Conservation (phyloP, 1,140 invertebrate species). For the Wiebesia pumilae region DNA sequence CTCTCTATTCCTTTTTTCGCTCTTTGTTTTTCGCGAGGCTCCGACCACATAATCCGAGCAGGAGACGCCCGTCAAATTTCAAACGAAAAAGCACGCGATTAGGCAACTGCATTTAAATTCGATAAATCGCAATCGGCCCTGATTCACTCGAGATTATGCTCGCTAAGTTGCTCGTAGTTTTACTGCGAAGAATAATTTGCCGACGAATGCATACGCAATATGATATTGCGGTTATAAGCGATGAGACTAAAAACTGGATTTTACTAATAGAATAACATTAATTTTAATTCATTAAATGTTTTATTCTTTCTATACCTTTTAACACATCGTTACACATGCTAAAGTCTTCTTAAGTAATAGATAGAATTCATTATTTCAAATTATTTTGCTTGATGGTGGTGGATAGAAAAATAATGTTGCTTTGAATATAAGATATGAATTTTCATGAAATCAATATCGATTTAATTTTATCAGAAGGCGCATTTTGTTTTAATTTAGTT, state of each 20-base stretch:
- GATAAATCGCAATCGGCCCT: not conserved
- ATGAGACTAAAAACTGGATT: not conserved
- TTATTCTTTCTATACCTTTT: not conserved
- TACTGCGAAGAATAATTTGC: not conserved
- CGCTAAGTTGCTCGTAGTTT: not conserved
- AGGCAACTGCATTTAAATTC: slow-evolving; percentile 3
- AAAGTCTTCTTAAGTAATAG: too few relatives aligned
- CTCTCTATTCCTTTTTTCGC: not conserved
- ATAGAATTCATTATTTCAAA: not conserved
- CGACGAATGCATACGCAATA: not conserved
- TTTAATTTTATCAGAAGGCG: not conserved
- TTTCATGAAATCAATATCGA: slow-evolving; percentile 3
- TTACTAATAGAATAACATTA: not conserved
- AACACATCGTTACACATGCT: not conserved
- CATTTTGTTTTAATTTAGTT: not conserved
- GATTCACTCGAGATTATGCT: not conserved
- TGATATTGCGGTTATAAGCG: not conserved
- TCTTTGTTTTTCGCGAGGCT: not conserved
- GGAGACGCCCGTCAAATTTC: slow-evolving; percentile 24
- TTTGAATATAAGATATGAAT: not conserved
- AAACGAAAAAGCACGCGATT: slow-evolving; percentile 17
- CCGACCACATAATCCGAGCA: not conserved
- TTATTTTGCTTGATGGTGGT: not conserved
- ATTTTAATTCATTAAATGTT: not conserved
- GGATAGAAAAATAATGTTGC: not conserved